These are phyloP conservation scores for Caloenas nicobarica DNA, from an alignment of 2,113 vertebrate species.

Conservation along the genomic window DNA sequence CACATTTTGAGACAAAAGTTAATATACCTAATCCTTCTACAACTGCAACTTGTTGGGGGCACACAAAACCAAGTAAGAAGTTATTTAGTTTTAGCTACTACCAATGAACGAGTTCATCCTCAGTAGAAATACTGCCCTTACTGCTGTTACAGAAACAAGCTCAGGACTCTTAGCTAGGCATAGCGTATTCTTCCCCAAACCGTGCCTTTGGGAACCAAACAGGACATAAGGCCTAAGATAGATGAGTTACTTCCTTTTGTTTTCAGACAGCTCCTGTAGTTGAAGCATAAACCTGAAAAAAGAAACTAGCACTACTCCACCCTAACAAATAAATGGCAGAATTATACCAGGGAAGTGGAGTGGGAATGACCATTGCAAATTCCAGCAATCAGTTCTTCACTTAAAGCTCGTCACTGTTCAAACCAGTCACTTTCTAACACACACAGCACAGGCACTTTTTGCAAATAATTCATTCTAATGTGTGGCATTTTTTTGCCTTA, in stretches of 20 bases:
- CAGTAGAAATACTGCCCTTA: not conserved
- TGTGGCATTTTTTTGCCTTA: not conserved
- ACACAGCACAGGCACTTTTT: not conserved
- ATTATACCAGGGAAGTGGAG: not conserved
- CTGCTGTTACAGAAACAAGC: not conserved
- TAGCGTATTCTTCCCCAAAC: not conserved
- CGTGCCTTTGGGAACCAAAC: not conserved
- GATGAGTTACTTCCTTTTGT: not conserved
- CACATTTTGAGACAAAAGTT: not conserved
- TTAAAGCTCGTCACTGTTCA: not conserved
- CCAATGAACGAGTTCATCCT: not conserved
- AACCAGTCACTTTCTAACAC: not conserved
- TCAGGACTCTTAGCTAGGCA: not conserved
- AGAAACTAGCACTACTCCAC: not conserved
- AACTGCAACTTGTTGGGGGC: not conserved
- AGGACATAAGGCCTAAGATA: not conserved
- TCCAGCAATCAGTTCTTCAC: not conserved
- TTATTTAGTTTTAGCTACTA: not conserved
- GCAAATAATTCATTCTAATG: not conserved
- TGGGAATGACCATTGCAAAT: not conserved
- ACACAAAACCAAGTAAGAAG: not conserved
- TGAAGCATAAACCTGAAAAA: not conserved
- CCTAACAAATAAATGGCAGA: not conserved
- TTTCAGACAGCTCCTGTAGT: not conserved
- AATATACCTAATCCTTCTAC: not conserved